Evolutionary conservation across 2,797 vertebrate species (phyloP).

Genomic region (Peromyscus nudipes): DNA sequence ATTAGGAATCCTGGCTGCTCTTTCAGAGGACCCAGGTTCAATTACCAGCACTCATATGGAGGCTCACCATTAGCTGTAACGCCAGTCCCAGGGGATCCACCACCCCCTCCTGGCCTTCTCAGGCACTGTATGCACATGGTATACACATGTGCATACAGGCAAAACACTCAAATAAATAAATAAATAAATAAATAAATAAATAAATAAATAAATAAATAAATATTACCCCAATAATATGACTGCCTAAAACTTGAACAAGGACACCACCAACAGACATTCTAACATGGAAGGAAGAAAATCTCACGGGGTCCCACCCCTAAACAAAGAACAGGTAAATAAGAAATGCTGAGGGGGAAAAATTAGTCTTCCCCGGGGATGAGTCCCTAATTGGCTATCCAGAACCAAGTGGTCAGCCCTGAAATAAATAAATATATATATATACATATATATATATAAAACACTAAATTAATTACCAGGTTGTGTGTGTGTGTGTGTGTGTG

Average conservation of each 20-base stretch:
- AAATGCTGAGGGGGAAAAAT: not conserved
- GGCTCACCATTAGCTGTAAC: not conserved
- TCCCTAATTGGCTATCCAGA: not conserved
- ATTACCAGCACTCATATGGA: not conserved
- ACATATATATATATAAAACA: not conserved
- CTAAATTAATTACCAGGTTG: not conserved
- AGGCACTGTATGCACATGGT: not conserved
- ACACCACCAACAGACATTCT: not conserved
- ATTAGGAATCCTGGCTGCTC: not conserved
- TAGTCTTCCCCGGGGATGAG: not conserved
- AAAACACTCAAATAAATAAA: not conserved
- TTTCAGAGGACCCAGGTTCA: not conserved
- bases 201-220: no score
- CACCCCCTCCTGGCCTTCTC: not conserved
- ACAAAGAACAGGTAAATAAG: not conserved
- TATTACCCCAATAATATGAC: no score
- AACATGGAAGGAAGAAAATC: not conserved
- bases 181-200: not conserved
- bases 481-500: not conserved
- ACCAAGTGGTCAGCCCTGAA: not conserved
- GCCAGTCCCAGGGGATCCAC: not conserved
- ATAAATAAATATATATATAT: not conserved
- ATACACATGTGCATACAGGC: not conserved
- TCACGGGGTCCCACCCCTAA: not conserved
- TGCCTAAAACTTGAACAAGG: not conserved